Evolutionary conservation across 2,113 vertebrate genomes (phyloP).

Genomic region (Dicerorhinus sumatrensis): DNA sequence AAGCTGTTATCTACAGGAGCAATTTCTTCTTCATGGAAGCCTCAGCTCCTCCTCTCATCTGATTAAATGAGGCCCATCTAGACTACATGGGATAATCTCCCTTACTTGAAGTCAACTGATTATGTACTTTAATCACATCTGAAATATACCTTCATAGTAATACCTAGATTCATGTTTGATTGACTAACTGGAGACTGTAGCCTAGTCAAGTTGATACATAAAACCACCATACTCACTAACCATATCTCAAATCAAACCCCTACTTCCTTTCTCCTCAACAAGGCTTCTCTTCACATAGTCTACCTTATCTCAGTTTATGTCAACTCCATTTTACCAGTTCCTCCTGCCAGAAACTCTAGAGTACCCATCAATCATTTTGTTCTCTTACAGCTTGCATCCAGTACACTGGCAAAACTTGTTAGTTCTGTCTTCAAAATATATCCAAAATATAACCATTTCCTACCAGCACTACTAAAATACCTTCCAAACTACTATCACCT

Average conservation of each 20-base stretch:
- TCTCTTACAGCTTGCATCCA: not conserved
- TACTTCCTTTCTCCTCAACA: not conserved
- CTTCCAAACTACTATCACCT: not conserved
- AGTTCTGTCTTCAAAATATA: not conserved
- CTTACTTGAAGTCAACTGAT: not conserved
- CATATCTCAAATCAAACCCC: not conserved
- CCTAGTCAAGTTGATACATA: not conserved
- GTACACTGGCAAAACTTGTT: not conserved
- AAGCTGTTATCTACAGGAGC: not conserved
- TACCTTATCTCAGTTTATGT: not conserved
- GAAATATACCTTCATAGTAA: not conserved
- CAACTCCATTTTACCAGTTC: not conserved
- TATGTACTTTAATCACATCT: not conserved
- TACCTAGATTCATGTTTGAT: not conserved
- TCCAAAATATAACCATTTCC: not conserved
- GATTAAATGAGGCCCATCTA: not conserved
- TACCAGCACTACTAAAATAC: not conserved
- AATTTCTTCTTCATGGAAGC: not conserved
- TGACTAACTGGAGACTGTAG: not conserved
- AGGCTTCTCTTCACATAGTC: not conserved
- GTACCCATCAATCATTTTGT: not conserved
- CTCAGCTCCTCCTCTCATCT: not conserved
- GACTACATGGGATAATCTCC: not conserved
- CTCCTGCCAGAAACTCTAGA: not conserved
- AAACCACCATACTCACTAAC: not conserved